Conservation (phyloP, 2,113 vertebrate genomes). For the Odobenus rosmarus region DNA sequence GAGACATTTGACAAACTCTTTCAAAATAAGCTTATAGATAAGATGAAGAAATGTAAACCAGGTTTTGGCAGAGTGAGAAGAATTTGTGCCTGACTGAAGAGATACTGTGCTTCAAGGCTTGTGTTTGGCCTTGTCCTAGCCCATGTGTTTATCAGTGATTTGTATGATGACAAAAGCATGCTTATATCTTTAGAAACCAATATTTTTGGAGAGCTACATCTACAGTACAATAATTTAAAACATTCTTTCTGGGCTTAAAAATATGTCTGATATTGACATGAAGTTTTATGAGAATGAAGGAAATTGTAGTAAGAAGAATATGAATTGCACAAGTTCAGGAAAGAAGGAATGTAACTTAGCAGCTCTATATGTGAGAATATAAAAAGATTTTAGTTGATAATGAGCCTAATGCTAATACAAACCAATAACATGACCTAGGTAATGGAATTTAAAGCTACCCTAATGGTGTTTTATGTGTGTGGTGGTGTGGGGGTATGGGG, state of each 20-base stretch:
- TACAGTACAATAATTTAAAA: slow-evolving; percentile 62
- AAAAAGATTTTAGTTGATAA: neutral
- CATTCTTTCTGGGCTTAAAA: slow-evolving; percentile 60
- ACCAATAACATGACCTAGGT: neutral
- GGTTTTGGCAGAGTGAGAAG: slow-evolving; percentile 4
- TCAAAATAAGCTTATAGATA: slow-evolving; percentile 59
- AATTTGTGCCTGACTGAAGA: slow-evolving; percentile 61
- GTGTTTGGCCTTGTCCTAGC: slow-evolving; percentile 3
- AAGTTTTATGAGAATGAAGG: slow-evolving; percentile 39
- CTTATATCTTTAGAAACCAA: slow-evolving; percentile 59
- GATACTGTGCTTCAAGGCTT: slow-evolving; percentile 2
- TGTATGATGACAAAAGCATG: slow-evolving; percentile 23
- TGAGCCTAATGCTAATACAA: neutral
- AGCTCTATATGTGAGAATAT: neutral
- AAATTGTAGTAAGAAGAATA: slow-evolving; percentile 42
- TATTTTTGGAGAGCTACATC: slow-evolving; percentile 66
- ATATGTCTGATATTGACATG: slow-evolving; percentile 29
- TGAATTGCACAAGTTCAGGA: neutral
- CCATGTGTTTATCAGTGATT: slow-evolving; percentile 20
- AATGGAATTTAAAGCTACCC: neutral
- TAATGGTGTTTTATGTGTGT: neutral
- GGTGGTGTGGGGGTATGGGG: fast-evolving
- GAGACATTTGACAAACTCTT: slow-evolving; percentile 47
- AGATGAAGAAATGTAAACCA: slow-evolving; percentile 48
- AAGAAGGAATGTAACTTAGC: slow-evolving; percentile 5